Evolutionary conservation across 2,797 vertebrate genomes (phyloP).

Genomic region (Anabacerthia variegaticeps): DNA sequence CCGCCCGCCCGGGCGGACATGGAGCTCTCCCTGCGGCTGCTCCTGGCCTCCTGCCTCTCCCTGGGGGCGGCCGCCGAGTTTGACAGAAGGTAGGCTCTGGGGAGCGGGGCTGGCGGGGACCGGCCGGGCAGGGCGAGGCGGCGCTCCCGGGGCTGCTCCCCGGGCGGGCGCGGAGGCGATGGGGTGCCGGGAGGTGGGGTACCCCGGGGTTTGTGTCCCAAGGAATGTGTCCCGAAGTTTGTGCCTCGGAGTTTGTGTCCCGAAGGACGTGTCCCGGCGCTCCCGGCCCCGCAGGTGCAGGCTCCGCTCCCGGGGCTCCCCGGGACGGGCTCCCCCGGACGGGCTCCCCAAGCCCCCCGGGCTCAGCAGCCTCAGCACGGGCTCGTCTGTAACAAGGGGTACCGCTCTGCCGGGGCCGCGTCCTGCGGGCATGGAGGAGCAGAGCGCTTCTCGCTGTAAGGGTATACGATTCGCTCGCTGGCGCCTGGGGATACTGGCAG

Average conservation of each 20-base stretch:
- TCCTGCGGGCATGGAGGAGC: background rate
- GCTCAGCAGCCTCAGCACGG: rapidly evolving
- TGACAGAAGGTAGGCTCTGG: slow-evolving; percentile 87
- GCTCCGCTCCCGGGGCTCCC: background rate
- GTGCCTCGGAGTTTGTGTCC: background rate
- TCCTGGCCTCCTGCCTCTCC: slow-evolving; percentile 82
- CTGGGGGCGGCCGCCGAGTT: slow-evolving; percentile 83
- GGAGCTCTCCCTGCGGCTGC: slow-evolving; percentile 20
- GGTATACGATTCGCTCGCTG: background rate
- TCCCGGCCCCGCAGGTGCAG: too few species aligned
- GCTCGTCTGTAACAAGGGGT: rapidly evolving
- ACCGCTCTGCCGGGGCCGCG: background rate
- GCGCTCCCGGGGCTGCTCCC: background rate
- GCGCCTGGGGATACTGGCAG: background rate
- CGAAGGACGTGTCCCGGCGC: too few species aligned
- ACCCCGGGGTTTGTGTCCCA: too few species aligned
- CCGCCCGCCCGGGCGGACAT: background rate
- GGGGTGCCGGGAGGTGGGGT: background rate
- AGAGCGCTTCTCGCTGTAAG: background rate
- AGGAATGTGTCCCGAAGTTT: too few species aligned
- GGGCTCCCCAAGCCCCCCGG: background rate
- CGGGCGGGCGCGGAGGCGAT: background rate
- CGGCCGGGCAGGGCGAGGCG: background rate
- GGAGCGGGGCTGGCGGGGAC: background rate
- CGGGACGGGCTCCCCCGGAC: background rate